Percentiles rank a stretch among this genome's conserved stretches.
Conservation (phyloP, 1,140 invertebrate genomes). For the Caenorhabditis elegans region DNA sequence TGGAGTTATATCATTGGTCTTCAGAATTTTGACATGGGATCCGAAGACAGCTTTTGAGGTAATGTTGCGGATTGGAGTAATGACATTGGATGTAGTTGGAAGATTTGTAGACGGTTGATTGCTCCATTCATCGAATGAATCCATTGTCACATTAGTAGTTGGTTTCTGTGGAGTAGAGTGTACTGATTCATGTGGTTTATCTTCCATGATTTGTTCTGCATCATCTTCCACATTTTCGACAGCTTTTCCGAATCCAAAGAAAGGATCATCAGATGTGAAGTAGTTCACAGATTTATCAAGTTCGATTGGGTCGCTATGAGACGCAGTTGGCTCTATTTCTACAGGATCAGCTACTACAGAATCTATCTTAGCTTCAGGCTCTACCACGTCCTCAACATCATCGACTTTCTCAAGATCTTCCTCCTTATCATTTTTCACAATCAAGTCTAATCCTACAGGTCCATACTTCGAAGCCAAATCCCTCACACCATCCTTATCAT, state of each 20-base stretch:
- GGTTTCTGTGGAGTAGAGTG: neutral
- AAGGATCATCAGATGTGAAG: neutral
- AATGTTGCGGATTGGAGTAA: neutral
- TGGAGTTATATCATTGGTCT: neutral
- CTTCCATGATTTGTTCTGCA: neutral
- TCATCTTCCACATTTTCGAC: neutral
- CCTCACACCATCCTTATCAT: neutral
- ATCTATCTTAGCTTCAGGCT: no score
- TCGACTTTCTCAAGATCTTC: no score
- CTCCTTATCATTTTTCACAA: no score
- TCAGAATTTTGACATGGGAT: neutral
- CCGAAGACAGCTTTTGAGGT: neutral
- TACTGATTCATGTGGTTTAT: neutral
- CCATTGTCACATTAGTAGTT: neutral
- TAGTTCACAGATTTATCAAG: neutral
- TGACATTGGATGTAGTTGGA: neutral
- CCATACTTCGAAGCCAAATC: neutral
- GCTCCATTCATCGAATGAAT: conserved; percentile 16
- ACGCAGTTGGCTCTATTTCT: no score
- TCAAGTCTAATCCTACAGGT: no score
- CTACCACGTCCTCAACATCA: no score
- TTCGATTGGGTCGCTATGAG: no score
- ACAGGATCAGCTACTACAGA: no score
- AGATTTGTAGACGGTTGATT: neutral
- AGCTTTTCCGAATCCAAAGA: neutral